A percentile compares a stretch with the other conserved stretches of the same genome.
Conservation (phyloP, 2,888 invertebrate species). For the Trichogramma dendrolimi region DNA sequence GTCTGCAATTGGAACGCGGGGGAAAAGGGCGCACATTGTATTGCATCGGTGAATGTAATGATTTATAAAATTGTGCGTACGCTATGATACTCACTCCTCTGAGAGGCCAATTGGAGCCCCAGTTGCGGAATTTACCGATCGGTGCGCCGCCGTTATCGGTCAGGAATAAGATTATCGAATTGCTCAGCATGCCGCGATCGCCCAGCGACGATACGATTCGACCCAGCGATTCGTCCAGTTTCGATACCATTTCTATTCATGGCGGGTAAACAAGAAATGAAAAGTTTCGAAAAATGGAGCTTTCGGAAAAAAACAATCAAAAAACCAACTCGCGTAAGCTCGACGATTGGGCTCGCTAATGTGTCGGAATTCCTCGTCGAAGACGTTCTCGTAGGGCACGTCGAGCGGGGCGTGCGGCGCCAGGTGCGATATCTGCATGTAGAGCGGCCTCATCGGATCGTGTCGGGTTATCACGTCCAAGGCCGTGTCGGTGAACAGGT, state of each 20-base stretch:
- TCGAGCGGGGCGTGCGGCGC: slow-evolving; percentile 76
- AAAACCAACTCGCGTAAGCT: slow-evolving; percentile 66
- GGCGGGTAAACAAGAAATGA: slow-evolving; percentile 24
- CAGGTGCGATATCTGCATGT: slow-evolving; percentile 75
- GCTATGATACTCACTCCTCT: slow-evolving; percentile 53
- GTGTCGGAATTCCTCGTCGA: slow-evolving; percentile 62
- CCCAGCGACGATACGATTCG: slow-evolving; percentile 57
- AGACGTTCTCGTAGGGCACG: slow-evolving; percentile 61
- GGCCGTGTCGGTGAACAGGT: slow-evolving; percentile 67
- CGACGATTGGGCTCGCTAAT: slow-evolving; percentile 67
- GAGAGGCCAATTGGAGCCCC: slow-evolving; percentile 63
- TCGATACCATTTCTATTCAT: slow-evolving; percentile 59
- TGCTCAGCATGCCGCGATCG: slow-evolving; percentile 55
- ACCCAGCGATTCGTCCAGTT: slow-evolving; percentile 63
- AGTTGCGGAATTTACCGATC: slow-evolving; percentile 55
- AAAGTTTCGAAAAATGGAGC: neutral
- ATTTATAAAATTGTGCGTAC: neutral
- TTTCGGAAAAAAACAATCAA: neutral
- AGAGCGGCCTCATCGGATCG: slow-evolving; percentile 63
- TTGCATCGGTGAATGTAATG: neutral
- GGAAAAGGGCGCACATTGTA: neutral
- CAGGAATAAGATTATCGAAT: slow-evolving; percentile 63
- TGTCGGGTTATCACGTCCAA: slow-evolving; percentile 62
- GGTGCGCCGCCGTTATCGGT: slow-evolving; percentile 63
- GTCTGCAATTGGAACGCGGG: slow-evolving; percentile 49